A percentile compares a stretch with the other conserved stretches of the same genome.
These are phyloP conservation scores for Apteryx mantelli DNA, from an alignment of 2,113 vertebrate species.

Conservation along the genomic window DNA sequence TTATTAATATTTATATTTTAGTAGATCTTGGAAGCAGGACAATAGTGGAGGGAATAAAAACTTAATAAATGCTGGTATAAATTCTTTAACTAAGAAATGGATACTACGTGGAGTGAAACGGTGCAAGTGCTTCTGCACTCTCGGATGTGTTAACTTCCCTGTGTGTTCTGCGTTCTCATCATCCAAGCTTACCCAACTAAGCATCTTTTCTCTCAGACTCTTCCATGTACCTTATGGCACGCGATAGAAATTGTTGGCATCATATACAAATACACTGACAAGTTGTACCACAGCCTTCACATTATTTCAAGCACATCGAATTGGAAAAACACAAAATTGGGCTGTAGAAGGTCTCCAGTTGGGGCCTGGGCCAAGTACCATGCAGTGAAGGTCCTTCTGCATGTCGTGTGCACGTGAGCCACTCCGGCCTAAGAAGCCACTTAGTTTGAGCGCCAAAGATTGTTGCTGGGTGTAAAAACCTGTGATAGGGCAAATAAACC, in stretches of 20 bases:
- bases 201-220: not conserved
- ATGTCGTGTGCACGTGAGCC: rapidly evolving
- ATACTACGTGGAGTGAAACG: not conserved
- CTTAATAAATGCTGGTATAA: not conserved
- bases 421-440: not conserved
- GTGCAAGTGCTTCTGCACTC: not conserved
- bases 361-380: not conserved
- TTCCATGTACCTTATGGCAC: rapidly evolving
- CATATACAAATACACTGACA: not conserved
- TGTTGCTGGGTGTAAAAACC: not conserved
- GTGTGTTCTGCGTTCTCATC: not conserved
- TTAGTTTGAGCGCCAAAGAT: not conserved
- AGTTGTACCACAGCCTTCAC: not conserved
- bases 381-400: not conserved
- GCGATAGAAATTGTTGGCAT: not conserved
- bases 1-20: not conserved
- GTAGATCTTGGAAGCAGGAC: not conserved
- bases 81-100: not conserved
- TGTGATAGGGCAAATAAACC: rapidly evolving
- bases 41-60: not conserved
- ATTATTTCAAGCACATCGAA: not conserved
- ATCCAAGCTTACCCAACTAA: not conserved
- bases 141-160: not conserved
- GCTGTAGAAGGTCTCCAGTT: not conserved
- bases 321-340: not conserved